Base-by-base conservation (phyloP, 2,113 vertebrate genomes). In the Triplophysa rosa region DNA sequence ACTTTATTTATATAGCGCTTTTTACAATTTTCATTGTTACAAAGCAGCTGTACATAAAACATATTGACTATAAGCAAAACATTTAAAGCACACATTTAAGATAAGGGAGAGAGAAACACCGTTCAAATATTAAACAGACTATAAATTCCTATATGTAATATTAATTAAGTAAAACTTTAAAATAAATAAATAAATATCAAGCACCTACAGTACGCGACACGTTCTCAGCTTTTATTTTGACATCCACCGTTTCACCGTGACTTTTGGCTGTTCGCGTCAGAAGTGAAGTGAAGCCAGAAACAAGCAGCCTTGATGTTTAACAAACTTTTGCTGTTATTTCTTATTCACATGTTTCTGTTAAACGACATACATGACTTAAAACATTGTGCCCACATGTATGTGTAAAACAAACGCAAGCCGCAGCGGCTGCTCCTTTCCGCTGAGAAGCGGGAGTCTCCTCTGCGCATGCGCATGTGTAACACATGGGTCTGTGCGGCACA, bases 201-300 rank as follows among this genome's bases (percentile, higher is more conserved):
- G 4, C 33, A 33, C 33, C 4, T 1, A 37, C 33, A 6, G 33
- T 49, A 9, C 14, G 6, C 3, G 2, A 10, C 11, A n/a, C 1
- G 6, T 21, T 45, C 42, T 11, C 1, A 24, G 17, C 81, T 75
- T 78, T 83, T 79, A 54, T 64, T 83, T 83, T 69, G 62, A 58
- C 47, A 79, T 16, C 10, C 11, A 11, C 0, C 6, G 6, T 17
- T 54, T 54, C 52, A 17, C 52, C 9, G 1, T 12, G 77, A 23
- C 66, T 29, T 49, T 62, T 40, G 9, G 1, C 54, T 61, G 21
- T 45, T 13, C 17, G 8, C 1, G 6, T 52, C 3, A n/a, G n/a
- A n/a, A n/a, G n/a, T n/a, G 70, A 58, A n/a, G 37, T 69, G 66
- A 77, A 77, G 52, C 17, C 16, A 63, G 49, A 56, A 70, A 29